Evolutionary conservation across 2,797 vertebrate genomes (phyloP), one percentile per base, ranked within the genome.

Genomic region (Rhynchonycteris naso): DNA sequence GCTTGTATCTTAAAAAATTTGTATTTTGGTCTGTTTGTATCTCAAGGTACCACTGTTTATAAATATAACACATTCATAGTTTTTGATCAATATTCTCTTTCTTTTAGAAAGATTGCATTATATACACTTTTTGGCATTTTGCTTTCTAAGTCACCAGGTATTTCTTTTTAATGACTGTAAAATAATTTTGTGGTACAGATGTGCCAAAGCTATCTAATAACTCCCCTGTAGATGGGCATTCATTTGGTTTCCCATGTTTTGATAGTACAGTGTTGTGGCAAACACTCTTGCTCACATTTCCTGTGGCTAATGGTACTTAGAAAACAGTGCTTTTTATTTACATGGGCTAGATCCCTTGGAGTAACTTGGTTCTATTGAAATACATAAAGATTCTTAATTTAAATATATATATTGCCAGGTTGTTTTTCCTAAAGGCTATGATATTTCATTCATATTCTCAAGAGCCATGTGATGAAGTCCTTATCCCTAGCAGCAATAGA

Each of bases 341-440:
- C 12, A 5, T 12, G 47, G 30, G 9, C 7, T 75, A 59, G 14
- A 61, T 43, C 19, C 43, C 28, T 38, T 50, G 28, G n/a, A 76
- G 71, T 56, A 19, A 52, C 59, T 58, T 88, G 61, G 13, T 30
- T 75, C 13, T 84, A 75, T 54, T 80, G 47, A 93, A 94, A 84
- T 80, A 90, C 8, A 33, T 2, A 56, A 85, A 18, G 16, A 76
- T 81, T 81, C 81, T 81, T 88, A 75, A 84, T 88, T 94, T 94
- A 94, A 94, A 87, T 87, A 78, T 26, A 79, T 28, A 87, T 69
- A 58, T 78, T 95, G n/a, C 85, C 12, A 52, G 30, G 54, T 83
- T 92, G 33, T 56, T 92, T 74, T 87, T 52, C 30, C 63, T 22
- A 54, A 69, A 56, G 43, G 5, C 26, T 92, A 92, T 86, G 63